Evolutionary conservation across 2,113 vertebrate genomes (phyloP).

Genomic region (Rousettus leschenaultii): DNA sequence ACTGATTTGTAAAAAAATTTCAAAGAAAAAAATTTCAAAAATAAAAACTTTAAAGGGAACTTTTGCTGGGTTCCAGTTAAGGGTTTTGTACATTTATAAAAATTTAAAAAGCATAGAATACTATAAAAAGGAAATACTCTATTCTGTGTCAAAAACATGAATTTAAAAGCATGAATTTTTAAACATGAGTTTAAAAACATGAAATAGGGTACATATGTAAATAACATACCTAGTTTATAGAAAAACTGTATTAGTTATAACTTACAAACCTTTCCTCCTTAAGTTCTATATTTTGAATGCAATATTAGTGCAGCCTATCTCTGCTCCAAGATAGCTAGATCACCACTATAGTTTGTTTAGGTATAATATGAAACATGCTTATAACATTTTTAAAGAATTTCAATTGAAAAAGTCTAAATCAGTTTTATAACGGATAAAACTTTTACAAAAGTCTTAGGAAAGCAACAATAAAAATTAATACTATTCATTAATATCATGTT

Average conservation of each 20-base stretch:
- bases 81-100: background rate
- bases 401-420: background rate
- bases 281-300: background rate
- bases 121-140: background rate
- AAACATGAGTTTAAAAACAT: background rate
- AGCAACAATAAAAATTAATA: background rate
- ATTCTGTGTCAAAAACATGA: background rate
- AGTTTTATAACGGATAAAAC: slow-evolving; percentile 6
- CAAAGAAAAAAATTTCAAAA: background rate
- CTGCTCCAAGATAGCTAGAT: background rate
- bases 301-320: background rate
- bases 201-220: background rate
- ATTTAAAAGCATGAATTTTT: too few species aligned
- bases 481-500: background rate
- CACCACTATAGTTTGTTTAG: background rate
- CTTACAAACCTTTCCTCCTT: background rate
- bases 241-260: background rate
- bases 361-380: background rate
- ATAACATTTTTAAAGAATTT: slow-evolving; percentile 6
- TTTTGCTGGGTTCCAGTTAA: background rate
- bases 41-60: background rate
- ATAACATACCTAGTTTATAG: background rate
- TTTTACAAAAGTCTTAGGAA: background rate
- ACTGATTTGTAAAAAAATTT: background rate
- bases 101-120: background rate